Evolutionary conservation across 92 coral and sea anemone genomes (phyloP), one percentile per base, ranked within the genome.

Genomic region (Ricordea florida): DNA sequence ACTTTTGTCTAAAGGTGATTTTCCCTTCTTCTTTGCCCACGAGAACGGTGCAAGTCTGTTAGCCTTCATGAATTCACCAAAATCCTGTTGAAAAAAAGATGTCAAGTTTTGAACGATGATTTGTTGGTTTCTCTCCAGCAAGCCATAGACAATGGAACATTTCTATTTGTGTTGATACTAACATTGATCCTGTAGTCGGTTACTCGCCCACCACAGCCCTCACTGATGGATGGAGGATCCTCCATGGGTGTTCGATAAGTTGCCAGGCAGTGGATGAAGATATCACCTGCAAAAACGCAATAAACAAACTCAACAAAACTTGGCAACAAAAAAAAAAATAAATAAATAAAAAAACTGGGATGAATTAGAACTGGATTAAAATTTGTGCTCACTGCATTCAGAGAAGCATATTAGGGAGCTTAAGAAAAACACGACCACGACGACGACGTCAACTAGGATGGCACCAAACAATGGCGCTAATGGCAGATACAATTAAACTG

Each of bases 141-240:
- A 38, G 9, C n/a, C n/a, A 38, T 38, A 38, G 45, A 9, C 45
- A 9, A 38, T 38, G 10, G n/a, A 38, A 38, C 45, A 38, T 38
- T 9, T 28, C 36, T 4, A 53, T 4, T 0, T 28, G 9, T n/a
- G n/a, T n/a, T n/a, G n/a, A n/a, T 32, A 82, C 93, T 88, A 74
- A 88, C 98, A 61, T 92, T 92, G 31, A 94, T 94, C 60, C 98
- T 85, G 78, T 94, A 94, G 57, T 94, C 98, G 23, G 98, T 94
- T 3, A 94, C 98, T 22, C 98, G 83, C 5, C 98, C 98, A 0
- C 98, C 98, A 58, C 97, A 91, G 0, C 98, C 98, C 52, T 94
- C 98, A 60, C 98, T 94, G 46, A 94, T 94, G 33, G 98, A 94
- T 0, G 98, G 98, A 0, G 98, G 98, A 43, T 94, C 98, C 64